Evolutionary conservation across 2,113 vertebrate species (phyloP).

Genomic region (Vicugna pacos): DNA sequence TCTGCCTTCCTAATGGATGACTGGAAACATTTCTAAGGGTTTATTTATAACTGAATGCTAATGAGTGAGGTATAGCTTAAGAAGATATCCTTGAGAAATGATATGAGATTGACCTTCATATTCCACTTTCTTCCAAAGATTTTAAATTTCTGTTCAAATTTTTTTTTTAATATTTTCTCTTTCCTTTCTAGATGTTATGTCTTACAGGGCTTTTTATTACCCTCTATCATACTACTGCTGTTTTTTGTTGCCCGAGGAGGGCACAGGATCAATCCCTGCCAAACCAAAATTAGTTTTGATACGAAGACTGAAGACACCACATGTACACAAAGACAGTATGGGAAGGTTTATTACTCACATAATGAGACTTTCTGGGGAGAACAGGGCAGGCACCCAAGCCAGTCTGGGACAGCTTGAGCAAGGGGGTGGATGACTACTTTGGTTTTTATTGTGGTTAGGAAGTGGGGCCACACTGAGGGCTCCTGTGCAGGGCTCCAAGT

Average conservation of each 20-base stretch:
- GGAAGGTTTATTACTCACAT: background rate
- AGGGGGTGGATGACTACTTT: background rate
- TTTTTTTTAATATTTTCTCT: background rate
- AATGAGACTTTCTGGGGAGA: background rate
- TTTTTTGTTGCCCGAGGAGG: background rate
- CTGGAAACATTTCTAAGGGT: background rate
- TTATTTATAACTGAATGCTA: conserved; percentile 44
- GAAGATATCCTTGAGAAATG: conserved; percentile 46
- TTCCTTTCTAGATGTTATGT: background rate
- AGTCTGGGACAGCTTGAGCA: background rate
- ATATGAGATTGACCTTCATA: background rate
- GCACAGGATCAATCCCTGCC: background rate
- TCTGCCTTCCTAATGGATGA: background rate
- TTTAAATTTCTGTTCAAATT: background rate
- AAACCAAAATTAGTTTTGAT: background rate
- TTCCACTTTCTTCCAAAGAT: conserved; percentile 13
- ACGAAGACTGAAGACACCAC: background rate
- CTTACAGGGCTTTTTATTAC: background rate
- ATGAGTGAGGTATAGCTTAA: background rate
- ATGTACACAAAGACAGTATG: background rate
- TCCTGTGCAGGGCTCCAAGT: background rate
- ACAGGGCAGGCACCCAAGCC: background rate
- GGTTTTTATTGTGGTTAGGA: background rate
- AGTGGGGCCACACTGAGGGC: background rate
- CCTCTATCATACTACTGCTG: background rate